These are phyloP conservation scores for Linnaemya tessellans DNA, from an alignment of 2,888 invertebrate species.

Conservation along the genomic window DNA sequence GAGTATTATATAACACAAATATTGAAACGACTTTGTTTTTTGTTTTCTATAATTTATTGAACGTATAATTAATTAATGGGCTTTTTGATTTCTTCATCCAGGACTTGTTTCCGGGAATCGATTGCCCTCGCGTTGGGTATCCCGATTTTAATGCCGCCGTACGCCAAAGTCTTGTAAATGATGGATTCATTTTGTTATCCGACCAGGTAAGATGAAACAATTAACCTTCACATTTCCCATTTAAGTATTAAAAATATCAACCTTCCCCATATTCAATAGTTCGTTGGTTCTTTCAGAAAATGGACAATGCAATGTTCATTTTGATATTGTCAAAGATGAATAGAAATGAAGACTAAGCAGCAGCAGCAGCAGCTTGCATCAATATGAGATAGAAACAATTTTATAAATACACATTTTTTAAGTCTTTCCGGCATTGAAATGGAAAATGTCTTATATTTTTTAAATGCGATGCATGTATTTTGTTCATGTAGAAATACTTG, in stretches of 20 bases:
- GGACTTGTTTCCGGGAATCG: constrained; percentile 95
- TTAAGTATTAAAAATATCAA: background rate
- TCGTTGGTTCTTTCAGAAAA: constrained; percentile 13
- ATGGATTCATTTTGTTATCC: constrained; percentile 88
- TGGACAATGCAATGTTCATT: constrained; percentile 59
- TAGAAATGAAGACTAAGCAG: constrained; percentile 18
- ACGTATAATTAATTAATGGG: too few species aligned
- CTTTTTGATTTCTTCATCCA: constrained; percentile 78
- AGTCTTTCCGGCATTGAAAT: constrained; percentile 69
- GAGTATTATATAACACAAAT: too few species aligned
- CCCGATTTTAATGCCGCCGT: constrained; percentile 93
- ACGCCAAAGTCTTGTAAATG: constrained; percentile 86
- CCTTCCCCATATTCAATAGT: constrained; percentile 4
- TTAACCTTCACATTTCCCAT: background rate
- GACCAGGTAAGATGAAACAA: constrained; percentile 85
- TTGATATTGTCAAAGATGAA: constrained; percentile 11
- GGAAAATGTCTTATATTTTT: constrained; percentile 4
- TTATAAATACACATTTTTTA: constrained; percentile 45
- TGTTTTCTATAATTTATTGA: too few species aligned
- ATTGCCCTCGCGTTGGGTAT: constrained; percentile 94
- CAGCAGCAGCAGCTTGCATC: constrained; percentile 34
- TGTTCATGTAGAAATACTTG: background rate
- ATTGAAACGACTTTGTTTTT: too few species aligned
- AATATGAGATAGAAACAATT: constrained; percentile 41
- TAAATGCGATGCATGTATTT: background rate